phyloP scores from a whole-genome alignment of 2,113 vertebrate genomes.

The Marcusenius ussheri region DNA sequence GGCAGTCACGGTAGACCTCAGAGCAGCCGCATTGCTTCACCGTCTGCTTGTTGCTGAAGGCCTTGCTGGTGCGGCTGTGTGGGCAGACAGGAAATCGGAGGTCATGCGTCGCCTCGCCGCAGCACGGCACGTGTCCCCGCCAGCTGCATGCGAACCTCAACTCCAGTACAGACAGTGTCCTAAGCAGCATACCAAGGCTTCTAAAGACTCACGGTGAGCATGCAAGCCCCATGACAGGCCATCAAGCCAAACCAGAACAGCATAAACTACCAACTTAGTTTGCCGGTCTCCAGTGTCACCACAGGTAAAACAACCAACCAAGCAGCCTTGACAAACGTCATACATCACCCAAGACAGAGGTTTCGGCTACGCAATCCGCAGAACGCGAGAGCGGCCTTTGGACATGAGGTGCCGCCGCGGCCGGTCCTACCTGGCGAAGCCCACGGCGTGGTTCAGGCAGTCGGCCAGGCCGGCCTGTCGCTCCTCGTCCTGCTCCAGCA shows the following conservation, averaged over 20 bases:
- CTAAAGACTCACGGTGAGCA: background rate
- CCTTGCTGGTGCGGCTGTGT: conserved; percentile 91
- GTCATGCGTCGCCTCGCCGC: background rate
- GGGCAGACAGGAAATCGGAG: background rate
- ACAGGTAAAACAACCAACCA: background rate
- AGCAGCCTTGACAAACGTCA: background rate
- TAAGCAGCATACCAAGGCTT: background rate
- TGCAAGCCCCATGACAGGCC: background rate
- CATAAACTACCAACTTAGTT: background rate
- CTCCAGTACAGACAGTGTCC: background rate
- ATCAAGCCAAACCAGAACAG: background rate
- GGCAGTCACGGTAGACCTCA: conserved; percentile 90
- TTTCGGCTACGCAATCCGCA: background rate
- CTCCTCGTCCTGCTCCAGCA: conserved; percentile 79
- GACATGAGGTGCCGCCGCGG: no score
- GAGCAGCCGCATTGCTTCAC: conserved; percentile 94
- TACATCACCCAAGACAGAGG: background rate
- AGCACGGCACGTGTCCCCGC: background rate
- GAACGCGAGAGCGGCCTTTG: background rate
- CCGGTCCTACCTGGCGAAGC: conserved; percentile 81
- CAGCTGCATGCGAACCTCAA: background rate
- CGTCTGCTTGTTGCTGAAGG: conserved; percentile 98
- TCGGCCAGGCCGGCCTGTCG: conserved; percentile 77
- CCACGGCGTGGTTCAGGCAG: conserved; percentile 90
- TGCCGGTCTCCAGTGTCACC: background rate